phyloP scores from a whole-genome alignment of 2,888 invertebrate species.

The Cheilosia soror region DNA sequence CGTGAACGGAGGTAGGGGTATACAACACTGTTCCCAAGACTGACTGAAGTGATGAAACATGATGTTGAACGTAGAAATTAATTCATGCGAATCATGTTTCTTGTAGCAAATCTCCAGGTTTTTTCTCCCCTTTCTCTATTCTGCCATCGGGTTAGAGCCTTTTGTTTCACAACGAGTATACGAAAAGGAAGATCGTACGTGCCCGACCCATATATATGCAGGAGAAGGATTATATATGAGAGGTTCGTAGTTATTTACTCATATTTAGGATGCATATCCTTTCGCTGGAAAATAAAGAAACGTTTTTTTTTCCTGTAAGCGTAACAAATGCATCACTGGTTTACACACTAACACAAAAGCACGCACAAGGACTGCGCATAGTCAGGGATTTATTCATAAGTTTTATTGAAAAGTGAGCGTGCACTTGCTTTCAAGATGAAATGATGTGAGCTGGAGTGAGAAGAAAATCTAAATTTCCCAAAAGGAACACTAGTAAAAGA shows the following conservation, averaged over 20 bases:
- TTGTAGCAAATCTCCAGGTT: constrained; percentile 39
- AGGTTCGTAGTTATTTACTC: background rate
- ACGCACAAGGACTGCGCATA: constrained; percentile 1
- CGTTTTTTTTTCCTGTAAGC: background rate
- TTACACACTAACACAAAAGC: background rate
- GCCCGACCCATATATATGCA: constrained; percentile 25
- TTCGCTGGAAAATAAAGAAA: constrained; percentile 3
- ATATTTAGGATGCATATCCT: constrained; percentile 9
- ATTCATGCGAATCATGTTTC: constrained; percentile 65
- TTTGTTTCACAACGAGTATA: constrained; percentile 24
- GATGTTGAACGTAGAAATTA: constrained; percentile 55
- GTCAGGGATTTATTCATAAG: constrained; percentile 41
- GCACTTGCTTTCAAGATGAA: constrained; percentile 26
- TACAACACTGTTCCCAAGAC: background rate
- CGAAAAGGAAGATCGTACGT: constrained; percentile 36
- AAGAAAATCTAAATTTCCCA: constrained; percentile 61
- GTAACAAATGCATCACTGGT: background rate
- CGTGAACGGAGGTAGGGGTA: background rate
- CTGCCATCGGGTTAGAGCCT: background rate
- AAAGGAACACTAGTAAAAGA: constrained; percentile 54
- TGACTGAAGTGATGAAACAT: constrained; percentile 45
- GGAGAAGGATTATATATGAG: background rate
- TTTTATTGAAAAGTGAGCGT: constrained; percentile 44
- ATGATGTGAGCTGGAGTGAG: background rate
- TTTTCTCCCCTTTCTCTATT: background rate